phyloP scores from a whole-genome alignment of 2,888 invertebrate species.

The Peribatodes rhomboidaria region DNA sequence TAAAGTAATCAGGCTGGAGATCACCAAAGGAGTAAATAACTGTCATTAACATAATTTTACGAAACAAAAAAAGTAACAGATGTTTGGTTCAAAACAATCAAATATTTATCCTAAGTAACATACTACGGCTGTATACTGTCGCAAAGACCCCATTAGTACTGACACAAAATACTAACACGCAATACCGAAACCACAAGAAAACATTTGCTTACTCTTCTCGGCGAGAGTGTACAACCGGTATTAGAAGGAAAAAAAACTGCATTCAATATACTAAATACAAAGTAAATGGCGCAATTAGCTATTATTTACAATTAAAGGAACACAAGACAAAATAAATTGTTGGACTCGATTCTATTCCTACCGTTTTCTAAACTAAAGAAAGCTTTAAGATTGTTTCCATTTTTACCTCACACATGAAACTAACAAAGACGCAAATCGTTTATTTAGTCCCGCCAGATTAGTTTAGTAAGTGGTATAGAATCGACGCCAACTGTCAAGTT shows the following conservation, averaged over 20 bases:
- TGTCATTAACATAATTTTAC: too few species aligned
- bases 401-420: too few species aligned
- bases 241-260: not conserved
- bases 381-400: too few species aligned
- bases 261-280: constrained; percentile 1
- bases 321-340: not conserved
- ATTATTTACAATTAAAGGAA: constrained; percentile 12
- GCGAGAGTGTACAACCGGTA: not conserved
- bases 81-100: too few species aligned
- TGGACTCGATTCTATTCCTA: too few species aligned
- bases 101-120: too few species aligned
- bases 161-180: not conserved
- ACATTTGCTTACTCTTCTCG: not conserved
- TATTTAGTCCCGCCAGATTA: too few species aligned
- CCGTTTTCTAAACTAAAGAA: not conserved
- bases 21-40: too few species aligned
- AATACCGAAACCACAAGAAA: not conserved
- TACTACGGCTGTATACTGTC: too few species aligned
- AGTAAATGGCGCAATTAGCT: constrained; percentile 6
- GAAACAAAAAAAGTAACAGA: too few species aligned
- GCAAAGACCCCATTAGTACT: not conserved
- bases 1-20: not conserved
- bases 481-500: not conserved
- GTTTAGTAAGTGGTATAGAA: too few species aligned
- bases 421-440: not conserved